Conservation (phyloP, 2,113 vertebrate genomes). For the Ammodramus savannarum region DNA sequence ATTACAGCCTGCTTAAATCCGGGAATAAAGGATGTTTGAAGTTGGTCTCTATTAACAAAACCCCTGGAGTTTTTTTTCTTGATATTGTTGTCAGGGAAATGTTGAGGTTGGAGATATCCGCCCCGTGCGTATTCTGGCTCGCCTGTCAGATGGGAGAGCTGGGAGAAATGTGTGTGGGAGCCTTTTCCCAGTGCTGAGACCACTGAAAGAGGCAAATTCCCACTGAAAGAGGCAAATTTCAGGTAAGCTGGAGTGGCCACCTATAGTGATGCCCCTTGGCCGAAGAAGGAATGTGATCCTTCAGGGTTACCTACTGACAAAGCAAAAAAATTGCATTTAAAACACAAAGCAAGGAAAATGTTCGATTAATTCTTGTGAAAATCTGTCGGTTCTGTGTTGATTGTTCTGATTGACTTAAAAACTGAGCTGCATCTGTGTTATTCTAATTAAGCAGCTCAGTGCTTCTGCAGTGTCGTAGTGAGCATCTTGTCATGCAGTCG, state of each 20-base stretch:
- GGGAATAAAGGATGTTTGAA: slow-evolving; percentile 20
- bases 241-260: background rate
- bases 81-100: background rate
- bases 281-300: background rate
- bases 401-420: slow-evolving; percentile 35
- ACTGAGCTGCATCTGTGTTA: background rate
- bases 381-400: background rate
- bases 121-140: background rate
- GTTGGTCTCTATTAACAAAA: slow-evolving; percentile 39
- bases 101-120: background rate
- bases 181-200: background rate
- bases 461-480: background rate
- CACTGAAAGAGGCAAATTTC: no score
- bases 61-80: slow-evolving; percentile 28
- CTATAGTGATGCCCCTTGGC: rapidly evolving
- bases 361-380: background rate
- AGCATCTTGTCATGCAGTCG: slow-evolving; percentile 34
- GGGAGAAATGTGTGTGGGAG: background rate
- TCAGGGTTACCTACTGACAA: background rate
- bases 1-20: slow-evolving; percentile 11
- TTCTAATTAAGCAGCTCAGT: slow-evolving; percentile 50
- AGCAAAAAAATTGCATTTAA: background rate
- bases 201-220: background rate
- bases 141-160: background rate
- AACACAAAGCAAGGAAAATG: background rate